These are phyloP conservation scores for Oligia fasciuncula DNA, from an alignment of 2,888 invertebrate species.

Conservation along the genomic window DNA sequence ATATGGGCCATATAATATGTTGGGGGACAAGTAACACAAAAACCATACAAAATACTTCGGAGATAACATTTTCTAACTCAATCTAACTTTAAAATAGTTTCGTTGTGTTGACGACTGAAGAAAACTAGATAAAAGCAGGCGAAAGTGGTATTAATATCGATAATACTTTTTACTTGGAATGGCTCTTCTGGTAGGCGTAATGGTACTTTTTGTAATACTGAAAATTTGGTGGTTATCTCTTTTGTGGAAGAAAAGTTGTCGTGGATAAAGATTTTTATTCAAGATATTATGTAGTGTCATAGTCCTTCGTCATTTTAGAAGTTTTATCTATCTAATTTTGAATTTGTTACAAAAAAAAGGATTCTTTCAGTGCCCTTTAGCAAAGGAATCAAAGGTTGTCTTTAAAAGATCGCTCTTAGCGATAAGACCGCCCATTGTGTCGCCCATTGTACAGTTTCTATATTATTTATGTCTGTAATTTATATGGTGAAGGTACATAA, in stretches of 20 bases:
- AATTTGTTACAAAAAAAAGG: not conserved
- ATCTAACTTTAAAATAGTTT: slow-evolving; percentile 85
- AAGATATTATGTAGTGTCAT: slow-evolving; percentile 10
- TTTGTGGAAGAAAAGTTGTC: slow-evolving; percentile 36
- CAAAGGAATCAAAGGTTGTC: too few species aligned
- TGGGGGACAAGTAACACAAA: slow-evolving; percentile 63
- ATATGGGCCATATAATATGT: slow-evolving; percentile 55
- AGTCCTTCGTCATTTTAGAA: slow-evolving; percentile 12
- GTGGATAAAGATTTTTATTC: slow-evolving; percentile 22
- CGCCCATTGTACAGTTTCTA: too few species aligned
- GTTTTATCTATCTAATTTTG: not conserved
- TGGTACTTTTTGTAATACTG: slow-evolving; percentile 56
- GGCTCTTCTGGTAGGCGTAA: slow-evolving; percentile 32
- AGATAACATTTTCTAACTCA: slow-evolving; percentile 76
- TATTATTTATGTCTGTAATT: too few species aligned
- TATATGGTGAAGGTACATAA: too few species aligned
- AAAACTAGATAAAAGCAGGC: slow-evolving; percentile 63
- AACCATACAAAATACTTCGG: slow-evolving; percentile 72
- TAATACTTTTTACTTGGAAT: slow-evolving; percentile 59
- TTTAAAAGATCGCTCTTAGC: too few species aligned
- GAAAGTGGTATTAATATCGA: slow-evolving; percentile 67
- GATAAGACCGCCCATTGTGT: too few species aligned
- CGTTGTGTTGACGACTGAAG: slow-evolving; percentile 66
- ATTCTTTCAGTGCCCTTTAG: not conserved
- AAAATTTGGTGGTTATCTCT: slow-evolving; percentile 50